These are phyloP conservation scores for Pithys albifrons DNA, from an alignment of 2,113 vertebrate species.

Conservation along the genomic window DNA sequence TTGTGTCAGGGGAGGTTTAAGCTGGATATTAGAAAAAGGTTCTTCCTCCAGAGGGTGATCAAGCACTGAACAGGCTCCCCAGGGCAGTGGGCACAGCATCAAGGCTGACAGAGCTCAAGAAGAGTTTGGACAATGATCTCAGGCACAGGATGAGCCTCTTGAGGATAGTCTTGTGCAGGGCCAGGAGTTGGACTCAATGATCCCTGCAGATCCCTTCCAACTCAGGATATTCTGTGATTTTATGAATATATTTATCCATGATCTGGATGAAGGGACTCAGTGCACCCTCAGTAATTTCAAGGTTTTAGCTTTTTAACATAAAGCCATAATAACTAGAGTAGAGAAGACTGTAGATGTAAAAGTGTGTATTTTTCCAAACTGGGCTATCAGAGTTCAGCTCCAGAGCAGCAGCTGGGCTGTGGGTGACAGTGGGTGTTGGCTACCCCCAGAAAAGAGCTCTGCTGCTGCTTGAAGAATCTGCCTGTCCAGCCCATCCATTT, in stretches of 20 bases:
- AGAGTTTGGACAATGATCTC: fast-evolving
- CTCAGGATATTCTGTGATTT: not conserved
- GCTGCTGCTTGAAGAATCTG: not conserved
- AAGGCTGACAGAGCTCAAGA: not conserved
- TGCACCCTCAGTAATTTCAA: not conserved
- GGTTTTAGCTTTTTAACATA: not conserved
- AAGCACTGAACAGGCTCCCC: not conserved
- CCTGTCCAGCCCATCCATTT: not conserved
- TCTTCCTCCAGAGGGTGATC: not conserved
- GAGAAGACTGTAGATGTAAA: not conserved
- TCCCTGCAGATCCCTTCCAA: not conserved
- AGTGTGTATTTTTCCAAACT: not conserved
- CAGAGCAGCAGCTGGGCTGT: not conserved
- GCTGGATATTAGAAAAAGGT: not conserved
- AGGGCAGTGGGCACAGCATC: not conserved
- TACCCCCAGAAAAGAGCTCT: not conserved
- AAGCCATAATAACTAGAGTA: not conserved
- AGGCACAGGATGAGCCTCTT: not conserved
- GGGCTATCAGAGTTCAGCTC: not conserved
- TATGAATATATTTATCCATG: not conserved
- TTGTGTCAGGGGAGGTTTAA: not conserved
- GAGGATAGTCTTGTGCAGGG: not conserved
- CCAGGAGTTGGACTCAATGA: not conserved
- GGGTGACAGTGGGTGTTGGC: fast-evolving
- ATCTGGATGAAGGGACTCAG: not conserved